A percentile compares a stretch with the other conserved stretches of the same genome.
Conservation (phyloP, 2,113 vertebrate genomes). For the Petrocephalus zakoni region DNA sequence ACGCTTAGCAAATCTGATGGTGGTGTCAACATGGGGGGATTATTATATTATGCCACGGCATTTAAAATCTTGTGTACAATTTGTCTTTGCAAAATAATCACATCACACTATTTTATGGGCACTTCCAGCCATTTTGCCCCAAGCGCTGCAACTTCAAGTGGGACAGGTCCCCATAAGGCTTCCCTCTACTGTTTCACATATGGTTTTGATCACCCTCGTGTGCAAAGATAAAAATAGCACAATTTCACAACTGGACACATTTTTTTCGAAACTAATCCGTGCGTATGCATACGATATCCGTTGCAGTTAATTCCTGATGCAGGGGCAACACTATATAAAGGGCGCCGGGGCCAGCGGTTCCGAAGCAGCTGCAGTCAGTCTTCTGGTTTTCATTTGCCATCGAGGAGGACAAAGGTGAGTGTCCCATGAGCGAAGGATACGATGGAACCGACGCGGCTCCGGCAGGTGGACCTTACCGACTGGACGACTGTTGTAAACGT, state of each 20-base stretch:
- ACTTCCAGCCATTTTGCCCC: constrained; percentile 20
- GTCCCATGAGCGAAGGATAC: not conserved
- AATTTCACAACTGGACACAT: constrained; percentile 48
- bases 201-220: constrained; percentile 32
- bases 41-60: not conserved
- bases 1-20: not conserved
- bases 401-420: constrained; percentile 41
- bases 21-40: not conserved
- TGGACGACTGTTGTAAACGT: not conserved
- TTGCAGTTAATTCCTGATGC: constrained; percentile 57
- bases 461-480: not conserved
- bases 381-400: constrained; percentile 27
- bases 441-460: not conserved
- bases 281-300: constrained; percentile 41
- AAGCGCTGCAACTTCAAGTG: constrained; percentile 6
- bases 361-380: constrained; percentile 27
- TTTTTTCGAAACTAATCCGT: constrained; percentile 43
- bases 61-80: not conserved
- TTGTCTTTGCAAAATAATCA: not conserved
- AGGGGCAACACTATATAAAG: constrained; percentile 34
- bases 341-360: not conserved
- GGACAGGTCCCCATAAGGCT: constrained; percentile 5
- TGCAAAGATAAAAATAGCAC: constrained; percentile 48
- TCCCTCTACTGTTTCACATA: constrained; percentile 34
- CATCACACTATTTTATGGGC: not conserved